phyloP scores from a whole-genome alignment of 2,113 vertebrate species.

The Trichechus manatus region DNA sequence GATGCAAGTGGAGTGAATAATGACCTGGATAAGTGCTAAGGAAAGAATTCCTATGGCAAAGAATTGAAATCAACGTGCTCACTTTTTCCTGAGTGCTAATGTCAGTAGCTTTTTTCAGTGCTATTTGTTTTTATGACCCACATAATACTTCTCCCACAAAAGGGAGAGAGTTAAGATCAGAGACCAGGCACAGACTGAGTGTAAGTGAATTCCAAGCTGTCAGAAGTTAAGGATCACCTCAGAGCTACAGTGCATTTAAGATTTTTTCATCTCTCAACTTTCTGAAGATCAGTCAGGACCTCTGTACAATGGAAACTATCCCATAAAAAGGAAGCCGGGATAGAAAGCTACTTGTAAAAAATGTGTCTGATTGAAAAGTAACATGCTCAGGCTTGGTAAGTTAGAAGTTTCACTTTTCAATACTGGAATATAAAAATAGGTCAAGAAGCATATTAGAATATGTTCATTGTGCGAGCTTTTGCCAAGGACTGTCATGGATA shows the following conservation, averaged over 20 bases:
- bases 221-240: slow-evolving; percentile 66
- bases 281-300: slow-evolving; percentile 66
- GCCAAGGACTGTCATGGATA: slow-evolving; percentile 80
- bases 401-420: slow-evolving; percentile 78
- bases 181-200: background rate
- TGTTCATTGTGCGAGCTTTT: slow-evolving; percentile 77
- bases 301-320: slow-evolving; percentile 59
- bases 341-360: slow-evolving; percentile 75
- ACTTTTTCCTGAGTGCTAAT: slow-evolving; percentile 55
- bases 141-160: slow-evolving; percentile 54
- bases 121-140: slow-evolving; percentile 70
- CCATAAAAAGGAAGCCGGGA: slow-evolving; percentile 72
- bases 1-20: slow-evolving; percentile 49
- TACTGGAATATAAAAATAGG: slow-evolving; percentile 84
- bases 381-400: slow-evolving; percentile 70
- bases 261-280: slow-evolving; percentile 56
- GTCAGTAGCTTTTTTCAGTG: slow-evolving; percentile 1
- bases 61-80: slow-evolving; percentile 42
- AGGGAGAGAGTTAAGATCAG: slow-evolving; percentile 53
- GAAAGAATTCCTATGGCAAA: slow-evolving; percentile 70
- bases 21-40: slow-evolving; percentile 25
- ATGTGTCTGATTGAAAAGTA: slow-evolving; percentile 80
- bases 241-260: slow-evolving; percentile 61
- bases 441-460: slow-evolving; percentile 84
- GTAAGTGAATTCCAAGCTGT: slow-evolving; percentile 76